Base-by-base conservation (phyloP, 1,140 invertebrate species). In the Aphis craccivora region DNA sequence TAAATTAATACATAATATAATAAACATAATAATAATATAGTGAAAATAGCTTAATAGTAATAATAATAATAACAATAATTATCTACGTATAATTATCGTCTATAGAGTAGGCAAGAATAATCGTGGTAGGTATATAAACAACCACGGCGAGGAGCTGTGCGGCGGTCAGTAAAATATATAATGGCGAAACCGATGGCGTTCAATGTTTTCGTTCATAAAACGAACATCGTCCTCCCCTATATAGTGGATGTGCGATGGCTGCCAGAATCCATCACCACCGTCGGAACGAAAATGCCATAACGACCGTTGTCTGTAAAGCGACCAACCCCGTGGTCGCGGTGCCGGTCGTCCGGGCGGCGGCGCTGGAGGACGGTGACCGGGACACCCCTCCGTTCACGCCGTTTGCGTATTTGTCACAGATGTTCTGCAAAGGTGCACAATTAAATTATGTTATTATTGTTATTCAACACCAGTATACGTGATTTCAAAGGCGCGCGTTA, bases 1-100 rank as follows among this genome's bases (percentile, higher is more conserved):
- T 76, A 76, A 76, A 76, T 76, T 76, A 76, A 76, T 76, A 76
- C 60, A 30, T n/a, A 76, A 76, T n/a, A 30, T n/a, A 76, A 76
- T n/a, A 76, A n/a, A 76, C 30, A n/a, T n/a, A 76, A 35, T 35
- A 76, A n/a, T n/a, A 76, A 35, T 35, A 76, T 76, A 76, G 30
- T n/a, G 60, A 76, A 76, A 76, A 76, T 76, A 76, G 6, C n/a
- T 76, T 76, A 76, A 76, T 76, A 76, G 60, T 76, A 76, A 67
- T n/a, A 67, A 67, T 45, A 45, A 45, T 60, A 55, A 55, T 53
- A 22, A 53, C 25, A 60, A 60, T 67, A 67, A 76, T 76, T 18
- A 76, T 76, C 30, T 76, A 76, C 11, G n/a, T n/a, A 45, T 8
- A 76, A n/a, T 76, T 76, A 76, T 76, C 1, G n/a, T n/a, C 60